Evolutionary conservation across 2,797 vertebrate genomes (phyloP), one percentile per base, ranked within the genome.

Genomic region (Acanthurus leucopareius): DNA sequence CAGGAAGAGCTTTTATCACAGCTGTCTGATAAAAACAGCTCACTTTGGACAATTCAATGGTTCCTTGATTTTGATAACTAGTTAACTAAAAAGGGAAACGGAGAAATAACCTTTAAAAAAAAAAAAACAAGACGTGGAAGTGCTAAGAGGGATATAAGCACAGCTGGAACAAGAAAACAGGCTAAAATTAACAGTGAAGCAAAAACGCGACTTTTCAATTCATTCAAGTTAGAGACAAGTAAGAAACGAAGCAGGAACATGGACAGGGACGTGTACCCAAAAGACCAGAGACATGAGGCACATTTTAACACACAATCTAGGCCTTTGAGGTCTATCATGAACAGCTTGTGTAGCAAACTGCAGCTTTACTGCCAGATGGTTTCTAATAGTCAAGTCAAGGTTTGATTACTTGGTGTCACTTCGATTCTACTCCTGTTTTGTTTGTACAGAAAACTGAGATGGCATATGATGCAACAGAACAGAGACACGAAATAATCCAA

Each of bases 121-220:
- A 79, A 70, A 75, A 40, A 52, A 16, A 16, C 9, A 38, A 75
- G 35, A 80, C 22, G 82, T 89, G 88, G 90, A 87, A 85, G 86
- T 88, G 85, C 89, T 84, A 86, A 90, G 91, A 85, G 83, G 89
- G 88, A 88, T 69, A 79, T 76, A 84, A 90, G 85, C 85, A 92
- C 86, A 93, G 89, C 82, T 91, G 84, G 85, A 92, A 88, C 87
- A 90, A 89, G 87, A 89, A 47, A 90, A 91, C 44, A 48, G 83
- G 83, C 73, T 88, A 79, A 91, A 93, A 88, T 75, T 68, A 89
- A 87, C 74, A 86, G 69, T 63, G 69, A 82, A 84, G 69, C 67
- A 75, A 86, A 47, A 75, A 77, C 53, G 73, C 57, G 72, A 74
- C 58, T 72, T 79, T 63, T 85, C 44, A 80, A 58, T 82, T 72